Base-by-base conservation (phyloP, 1,140 invertebrate species). In the Onthophagus taurus region DNA sequence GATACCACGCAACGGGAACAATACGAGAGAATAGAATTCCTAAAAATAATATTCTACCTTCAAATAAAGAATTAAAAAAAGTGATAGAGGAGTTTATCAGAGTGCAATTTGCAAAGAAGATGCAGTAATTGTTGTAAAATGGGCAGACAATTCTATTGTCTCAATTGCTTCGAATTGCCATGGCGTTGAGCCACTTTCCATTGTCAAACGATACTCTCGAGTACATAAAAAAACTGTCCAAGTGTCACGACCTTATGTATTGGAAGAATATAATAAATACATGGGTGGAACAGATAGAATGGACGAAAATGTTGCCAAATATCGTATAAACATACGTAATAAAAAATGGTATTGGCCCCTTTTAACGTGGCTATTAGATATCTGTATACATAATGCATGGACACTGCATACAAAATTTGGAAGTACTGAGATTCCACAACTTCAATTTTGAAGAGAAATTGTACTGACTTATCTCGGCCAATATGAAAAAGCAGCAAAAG, bases 261-360 rank as follows among this genome's bases (percentile, higher is more conserved):
- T 42, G 13, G 12, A 24, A 8, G 29, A 42, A 29, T 30, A 30
- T 42, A 31, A 42, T 18, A 8, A 18, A 24, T 42, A 24, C 11
- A 45, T 45, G 59, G 59, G 60, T 35, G 56, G 54, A 26, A 51
- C 57, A 29, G 61, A 65, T 47, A 45, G 46, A 23, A 48, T 55
- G 46, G 49, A 54, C 36, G 20, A 52, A 46, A 54, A 49, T 19
- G 46, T 58, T 39, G 12, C 30, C 9, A 47, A 50, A n/a, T 56
- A 57, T 42, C 29, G 55, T 33, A 43, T 57, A 19, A 37, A 31
- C 18, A 44, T 57, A 18, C 13, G 44, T 12, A 42, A 39, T n/a
- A 55, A 57, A 47, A 57, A 53, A 38, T 57, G 50, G 54, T 57
- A 49, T 47, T 55, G 55, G 59, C 39, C 47, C 47, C 44, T 60